Evolutionary conservation across 2,113 vertebrate genomes (phyloP).

Genomic region (Pao palembangensis): DNA sequence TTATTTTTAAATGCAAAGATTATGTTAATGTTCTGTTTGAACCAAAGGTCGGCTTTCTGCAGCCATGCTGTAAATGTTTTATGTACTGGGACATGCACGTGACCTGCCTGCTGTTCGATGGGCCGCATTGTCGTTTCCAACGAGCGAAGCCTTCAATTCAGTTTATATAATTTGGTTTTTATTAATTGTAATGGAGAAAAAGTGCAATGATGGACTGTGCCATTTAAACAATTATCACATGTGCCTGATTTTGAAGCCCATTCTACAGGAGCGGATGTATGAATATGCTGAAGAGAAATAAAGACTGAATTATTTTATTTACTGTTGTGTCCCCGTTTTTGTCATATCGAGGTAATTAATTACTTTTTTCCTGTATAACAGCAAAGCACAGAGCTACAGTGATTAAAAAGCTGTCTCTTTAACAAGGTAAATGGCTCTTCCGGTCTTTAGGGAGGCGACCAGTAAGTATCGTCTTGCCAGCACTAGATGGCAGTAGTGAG

Average conservation of each 20-base stretch:
- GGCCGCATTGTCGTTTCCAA: too few species aligned
- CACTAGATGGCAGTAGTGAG: background rate
- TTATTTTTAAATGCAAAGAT: conserved; percentile 42
- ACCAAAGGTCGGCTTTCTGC: background rate
- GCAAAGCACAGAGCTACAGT: too few species aligned
- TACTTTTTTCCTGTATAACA: too few species aligned
- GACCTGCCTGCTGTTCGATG: background rate
- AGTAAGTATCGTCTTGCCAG: too few species aligned
- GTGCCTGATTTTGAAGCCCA: background rate
- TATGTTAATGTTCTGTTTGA: conserved; percentile 16
- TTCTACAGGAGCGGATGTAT: conserved; percentile 20
- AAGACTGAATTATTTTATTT: conserved; percentile 38
- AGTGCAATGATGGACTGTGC: conserved; percentile 48
- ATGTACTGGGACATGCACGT: conserved; percentile 2
- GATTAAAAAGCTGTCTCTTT: too few species aligned
- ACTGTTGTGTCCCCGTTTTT: background rate
- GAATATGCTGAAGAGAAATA: conserved; percentile 37
- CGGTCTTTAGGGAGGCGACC: too few species aligned
- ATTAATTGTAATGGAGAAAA: background rate
- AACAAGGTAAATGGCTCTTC: too few species aligned
- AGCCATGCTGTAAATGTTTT: background rate
- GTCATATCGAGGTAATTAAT: too few species aligned
- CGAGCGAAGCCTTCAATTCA: background rate
- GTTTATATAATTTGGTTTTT: conserved; percentile 7
- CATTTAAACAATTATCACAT: conserved; percentile 1